Evolutionary conservation across 2,113 vertebrate species (phyloP), one percentile per base, ranked within the genome.

Genomic region (Onychorhynchus coronatus): DNA sequence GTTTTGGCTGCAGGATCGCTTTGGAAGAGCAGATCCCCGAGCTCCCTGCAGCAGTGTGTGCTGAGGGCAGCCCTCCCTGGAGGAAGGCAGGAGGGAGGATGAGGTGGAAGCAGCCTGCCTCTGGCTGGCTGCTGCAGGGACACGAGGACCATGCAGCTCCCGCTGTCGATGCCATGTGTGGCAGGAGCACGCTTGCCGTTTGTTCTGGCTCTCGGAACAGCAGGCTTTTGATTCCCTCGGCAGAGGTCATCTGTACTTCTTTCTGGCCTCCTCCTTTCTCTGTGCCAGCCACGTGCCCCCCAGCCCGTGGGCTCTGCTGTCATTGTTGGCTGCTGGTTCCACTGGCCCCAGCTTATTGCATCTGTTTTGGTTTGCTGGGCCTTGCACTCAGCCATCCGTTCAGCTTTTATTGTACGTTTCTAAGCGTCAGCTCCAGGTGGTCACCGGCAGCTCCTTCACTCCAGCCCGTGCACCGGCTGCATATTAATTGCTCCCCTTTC

Each of bases 301-400:
- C 88, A 92, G 82, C 73, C 85, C 39, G 0, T 56, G 88, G 88
- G 93, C 88, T 94, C 85, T 93, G 88, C 93, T 96, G 88, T 94
- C 92, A 17, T 23, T 91, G 79, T 75, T 97, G 96, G 90, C 95
- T 96, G 82, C 95, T 92, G 91, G 78, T 97, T 93, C 91, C 75
- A 61, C 89, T 93, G 94, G 93, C 89, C 56, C 24, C 93, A 84
- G 96, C 23, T 86, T 39, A 63, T 81, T 92, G 93, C 88, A 70
- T 91, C 93, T 96, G 79, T 72, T 96, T 91, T 68, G 82, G 20
- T 96, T 94, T 93, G 82, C 91, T 37, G 52, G 92, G 91, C 78
- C 89, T 28, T 61, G 76, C 94, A 72, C 61, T 74, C 97, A 96
- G 94, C 95, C 93, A 77, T 86, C 82, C 92, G 4, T 68, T 92